Evolutionary conservation across 2,797 vertebrate genomes (phyloP).

Genomic region (Anableps anableps): DNA sequence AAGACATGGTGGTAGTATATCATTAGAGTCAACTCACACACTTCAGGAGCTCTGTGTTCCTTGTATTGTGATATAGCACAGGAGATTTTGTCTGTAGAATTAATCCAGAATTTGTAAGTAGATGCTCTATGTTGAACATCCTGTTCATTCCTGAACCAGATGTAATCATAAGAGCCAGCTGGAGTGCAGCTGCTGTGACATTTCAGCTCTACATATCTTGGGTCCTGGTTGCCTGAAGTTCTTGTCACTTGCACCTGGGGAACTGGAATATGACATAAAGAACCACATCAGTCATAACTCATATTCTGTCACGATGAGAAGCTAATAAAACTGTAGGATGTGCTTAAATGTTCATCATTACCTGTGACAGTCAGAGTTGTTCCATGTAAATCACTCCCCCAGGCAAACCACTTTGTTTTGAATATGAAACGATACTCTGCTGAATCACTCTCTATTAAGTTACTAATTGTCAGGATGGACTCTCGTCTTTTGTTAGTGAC

Average conservation of each 20-base stretch:
- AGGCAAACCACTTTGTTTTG: fast-evolving
- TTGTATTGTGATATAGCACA: neutral
- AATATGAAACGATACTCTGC: conserved; percentile 55
- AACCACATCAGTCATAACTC: neutral
- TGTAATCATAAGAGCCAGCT: neutral
- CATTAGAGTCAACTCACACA: conserved; percentile 23
- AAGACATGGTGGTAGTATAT: neutral
- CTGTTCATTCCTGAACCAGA: conserved; percentile 24
- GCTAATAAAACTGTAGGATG: neutral
- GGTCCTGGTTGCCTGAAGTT: fast-evolving
- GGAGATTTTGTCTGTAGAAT: conserved; percentile 2
- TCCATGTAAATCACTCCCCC: conserved; percentile 2
- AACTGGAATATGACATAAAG: neutral
- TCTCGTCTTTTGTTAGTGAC: neutral
- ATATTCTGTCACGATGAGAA: neutral
- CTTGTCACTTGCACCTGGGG: conserved; percentile 13
- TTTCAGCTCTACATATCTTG: neutral
- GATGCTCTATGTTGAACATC: fast-evolving
- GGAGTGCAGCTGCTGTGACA: conserved; percentile 28
- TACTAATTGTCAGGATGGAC: conserved; percentile 53
- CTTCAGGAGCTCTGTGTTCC: neutral
- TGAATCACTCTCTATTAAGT: conserved; percentile 46
- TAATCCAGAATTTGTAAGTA: neutral
- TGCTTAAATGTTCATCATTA: neutral
- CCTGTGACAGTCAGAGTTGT: conserved; percentile 20